Conservation (phyloP, 1,140 invertebrate genomes). For the Caenorhabditis briggsae region DNA sequence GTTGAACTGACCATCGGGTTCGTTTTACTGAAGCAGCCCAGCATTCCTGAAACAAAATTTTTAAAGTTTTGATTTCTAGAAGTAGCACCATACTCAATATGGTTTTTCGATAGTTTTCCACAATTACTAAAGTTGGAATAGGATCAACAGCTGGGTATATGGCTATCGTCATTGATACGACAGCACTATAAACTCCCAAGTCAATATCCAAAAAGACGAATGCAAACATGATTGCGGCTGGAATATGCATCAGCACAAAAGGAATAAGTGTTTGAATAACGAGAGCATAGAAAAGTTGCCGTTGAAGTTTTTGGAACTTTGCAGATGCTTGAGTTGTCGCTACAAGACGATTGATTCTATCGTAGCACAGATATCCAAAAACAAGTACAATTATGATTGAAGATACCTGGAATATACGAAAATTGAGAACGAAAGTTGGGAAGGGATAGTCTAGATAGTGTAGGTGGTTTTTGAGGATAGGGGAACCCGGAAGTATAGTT, state of each 20-base stretch:
- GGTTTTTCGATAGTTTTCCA: constrained; percentile 4
- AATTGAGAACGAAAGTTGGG: not conserved
- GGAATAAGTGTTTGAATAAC: constrained; percentile 34
- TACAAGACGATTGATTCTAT: not conserved
- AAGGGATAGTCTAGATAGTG: too few relatives aligned
- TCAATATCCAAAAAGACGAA: constrained; percentile 17
- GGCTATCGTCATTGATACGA: constrained; percentile 27
- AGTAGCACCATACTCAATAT: not conserved
- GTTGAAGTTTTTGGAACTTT: not conserved
- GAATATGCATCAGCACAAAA: constrained; percentile 25
- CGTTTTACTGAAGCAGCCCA: not conserved
- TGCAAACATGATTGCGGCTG: constrained; percentile 17
- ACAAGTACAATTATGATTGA: not conserved
- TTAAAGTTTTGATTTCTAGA: too few relatives aligned
- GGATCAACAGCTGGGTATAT: constrained; percentile 25
- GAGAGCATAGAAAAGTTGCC: constrained; percentile 14
- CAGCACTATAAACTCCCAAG: not conserved
- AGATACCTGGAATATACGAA: constrained; percentile 6
- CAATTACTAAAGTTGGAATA: not conserved
- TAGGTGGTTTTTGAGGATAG: too few relatives aligned
- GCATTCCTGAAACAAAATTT: not conserved
- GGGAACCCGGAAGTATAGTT: not conserved
- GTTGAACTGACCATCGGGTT: not conserved
- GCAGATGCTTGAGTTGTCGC: not conserved
- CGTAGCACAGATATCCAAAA: constrained; percentile 11